phyloP scores from a whole-genome alignment of 2,888 invertebrate species.

The Syrphus vitripennis region DNA sequence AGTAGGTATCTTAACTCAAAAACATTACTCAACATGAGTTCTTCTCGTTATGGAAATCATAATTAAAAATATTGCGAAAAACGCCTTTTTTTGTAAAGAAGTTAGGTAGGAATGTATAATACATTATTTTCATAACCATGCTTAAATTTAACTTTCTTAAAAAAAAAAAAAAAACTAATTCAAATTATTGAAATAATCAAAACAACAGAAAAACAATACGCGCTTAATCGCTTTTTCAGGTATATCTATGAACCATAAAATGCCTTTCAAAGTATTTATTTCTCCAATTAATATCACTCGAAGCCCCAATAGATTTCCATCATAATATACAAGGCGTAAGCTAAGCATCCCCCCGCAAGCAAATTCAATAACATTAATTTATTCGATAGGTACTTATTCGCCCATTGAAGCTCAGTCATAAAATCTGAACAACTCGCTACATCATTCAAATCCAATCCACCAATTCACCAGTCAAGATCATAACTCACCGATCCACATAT shows the following conservation, averaged over 20 bases:
- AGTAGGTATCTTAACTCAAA: not conserved
- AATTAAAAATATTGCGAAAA: not conserved
- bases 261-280: slow-evolving; percentile 18
- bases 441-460: slow-evolving; percentile 28
- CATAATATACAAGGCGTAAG: not conserved
- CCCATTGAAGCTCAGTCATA: slow-evolving; percentile 44
- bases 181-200: not conserved
- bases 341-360: slow-evolving; percentile 9
- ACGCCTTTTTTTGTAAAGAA: not conserved
- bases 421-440: slow-evolving; percentile 35
- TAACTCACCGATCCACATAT: slow-evolving; percentile 68
- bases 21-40: not conserved
- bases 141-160: slow-evolving; percentile 5
- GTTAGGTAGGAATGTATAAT: not conserved
- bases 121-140: not conserved
- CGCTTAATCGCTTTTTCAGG: not conserved
- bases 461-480: slow-evolving; percentile 50
- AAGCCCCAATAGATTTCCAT: slow-evolving; percentile 7
- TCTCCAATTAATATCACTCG: slow-evolving; percentile 41
- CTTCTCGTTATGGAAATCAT: not conserved
- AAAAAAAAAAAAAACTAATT: not conserved
- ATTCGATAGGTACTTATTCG: slow-evolving; percentile 41
- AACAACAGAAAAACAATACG: not conserved
- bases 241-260: not conserved
- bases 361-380: slow-evolving; percentile 50